Evolutionary conservation across 2,888 invertebrate species (phyloP).

Genomic region (Hermaeophaga mercurialis): DNA sequence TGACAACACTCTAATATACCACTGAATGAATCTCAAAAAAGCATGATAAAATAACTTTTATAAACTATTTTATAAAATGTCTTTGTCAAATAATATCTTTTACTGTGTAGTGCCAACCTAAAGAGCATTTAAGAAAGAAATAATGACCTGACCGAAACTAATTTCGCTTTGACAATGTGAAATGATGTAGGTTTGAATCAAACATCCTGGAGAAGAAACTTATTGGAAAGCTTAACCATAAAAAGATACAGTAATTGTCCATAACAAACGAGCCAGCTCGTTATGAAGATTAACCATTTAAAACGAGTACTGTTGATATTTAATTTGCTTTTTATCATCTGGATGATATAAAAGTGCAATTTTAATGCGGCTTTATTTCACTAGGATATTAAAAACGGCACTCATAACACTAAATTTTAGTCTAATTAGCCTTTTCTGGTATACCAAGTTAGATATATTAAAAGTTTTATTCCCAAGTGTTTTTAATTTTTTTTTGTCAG

Average conservation of each 20-base stretch:
- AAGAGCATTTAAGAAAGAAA: no score
- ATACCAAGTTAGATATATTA: constrained; percentile 15
- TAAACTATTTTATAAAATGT: no score
- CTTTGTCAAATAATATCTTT: no score
- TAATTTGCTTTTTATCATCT: constrained; percentile 24
- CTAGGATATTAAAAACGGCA: constrained; percentile 30
- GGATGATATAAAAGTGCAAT: constrained; percentile 20
- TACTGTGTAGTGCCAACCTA: no score
- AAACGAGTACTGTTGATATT: constrained; percentile 6
- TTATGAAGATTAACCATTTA: constrained; percentile 7
- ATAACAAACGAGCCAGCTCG: constrained; percentile 2
- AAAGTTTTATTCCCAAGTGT: constrained; percentile 11
- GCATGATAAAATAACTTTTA: no score
- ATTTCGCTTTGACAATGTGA: no score
- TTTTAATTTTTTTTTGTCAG: constrained; percentile 2
- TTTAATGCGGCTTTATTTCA: constrained; percentile 24
- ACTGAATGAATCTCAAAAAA: no score
- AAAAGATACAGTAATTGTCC: constrained; percentile 10
- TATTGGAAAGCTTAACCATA: neutral
- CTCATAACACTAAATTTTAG: constrained; percentile 38
- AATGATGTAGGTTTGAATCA: no score
- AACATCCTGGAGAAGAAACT: neutral
- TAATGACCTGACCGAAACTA: no score
- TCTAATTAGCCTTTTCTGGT: constrained; percentile 33
- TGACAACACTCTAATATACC: no score